Evolutionary conservation across 2,113 vertebrate genomes (phyloP).

Genomic region (Callionymus lyra): DNA sequence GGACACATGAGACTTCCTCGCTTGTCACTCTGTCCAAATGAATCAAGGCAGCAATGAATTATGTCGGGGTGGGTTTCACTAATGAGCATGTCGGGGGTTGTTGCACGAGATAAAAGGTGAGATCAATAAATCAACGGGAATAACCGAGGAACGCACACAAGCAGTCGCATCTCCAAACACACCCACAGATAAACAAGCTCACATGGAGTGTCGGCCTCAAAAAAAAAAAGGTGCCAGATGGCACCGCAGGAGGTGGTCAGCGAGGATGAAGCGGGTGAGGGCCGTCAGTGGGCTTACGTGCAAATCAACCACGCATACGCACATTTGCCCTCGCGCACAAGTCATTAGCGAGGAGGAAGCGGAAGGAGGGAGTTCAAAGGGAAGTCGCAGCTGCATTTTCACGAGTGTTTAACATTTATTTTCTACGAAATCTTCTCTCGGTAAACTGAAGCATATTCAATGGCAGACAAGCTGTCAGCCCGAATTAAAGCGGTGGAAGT

Average conservation of each 20-base stretch:
- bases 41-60: slow-evolving; percentile 4
- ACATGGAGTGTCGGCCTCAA: slow-evolving; percentile 7
- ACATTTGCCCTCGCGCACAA: slow-evolving; percentile 24
- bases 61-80: slow-evolving; percentile 4
- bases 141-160: slow-evolving; percentile 9
- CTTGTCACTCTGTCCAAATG: slow-evolving; percentile 5
- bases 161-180: slow-evolving; percentile 8
- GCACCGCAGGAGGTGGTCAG: slow-evolving; percentile 40
- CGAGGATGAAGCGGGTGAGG: slow-evolving; percentile 34
- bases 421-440: no score
- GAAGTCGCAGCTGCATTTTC: slow-evolving; percentile 12
- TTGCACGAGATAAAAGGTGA: slow-evolving; percentile 15
- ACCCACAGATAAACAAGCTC: slow-evolving; percentile 10
- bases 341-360: slow-evolving; percentile 13
- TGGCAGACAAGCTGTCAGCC: neutral
- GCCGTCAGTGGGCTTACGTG: slow-evolving; percentile 38
- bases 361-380: slow-evolving; percentile 2
- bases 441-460: neutral
- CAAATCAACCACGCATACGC: slow-evolving; percentile 40
- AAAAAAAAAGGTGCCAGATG: slow-evolving; percentile 39
- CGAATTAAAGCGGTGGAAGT: neutral
- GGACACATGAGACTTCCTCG: slow-evolving; percentile 1
- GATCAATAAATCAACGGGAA: slow-evolving; percentile 28
- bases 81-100: slow-evolving; percentile 3
- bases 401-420: slow-evolving; percentile 6